Percentiles rank a stretch among this genome's conserved stretches.
These are phyloP conservation scores for Acanthococcus lagerstroemiae DNA, from an alignment of 2,888 invertebrate species.

Conservation along the genomic window DNA sequence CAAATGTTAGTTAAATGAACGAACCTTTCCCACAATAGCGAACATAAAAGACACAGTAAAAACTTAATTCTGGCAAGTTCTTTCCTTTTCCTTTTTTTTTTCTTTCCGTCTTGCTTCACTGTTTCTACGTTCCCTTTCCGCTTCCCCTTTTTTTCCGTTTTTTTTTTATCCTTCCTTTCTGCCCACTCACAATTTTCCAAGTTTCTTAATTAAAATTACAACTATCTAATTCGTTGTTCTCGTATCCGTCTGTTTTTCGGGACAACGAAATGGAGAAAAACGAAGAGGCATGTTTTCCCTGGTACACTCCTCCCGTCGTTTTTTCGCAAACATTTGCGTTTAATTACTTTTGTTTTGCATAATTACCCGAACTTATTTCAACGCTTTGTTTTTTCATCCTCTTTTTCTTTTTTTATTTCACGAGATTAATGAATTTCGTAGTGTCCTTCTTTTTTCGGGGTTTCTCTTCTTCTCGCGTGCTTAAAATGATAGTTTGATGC, in stretches of 20 bases:
- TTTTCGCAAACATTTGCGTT: constrained; percentile 7
- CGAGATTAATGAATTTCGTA: background rate
- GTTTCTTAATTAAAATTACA: constrained; percentile 23
- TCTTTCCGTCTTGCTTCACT: too few relatives aligned
- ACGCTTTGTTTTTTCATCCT: background rate
- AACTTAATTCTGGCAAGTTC: background rate
- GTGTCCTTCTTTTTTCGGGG: background rate
- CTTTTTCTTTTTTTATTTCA: background rate
- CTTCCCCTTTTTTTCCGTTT: background rate
- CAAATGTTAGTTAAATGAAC: background rate
- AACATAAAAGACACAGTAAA: constrained; percentile 12
- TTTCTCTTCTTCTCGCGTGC: too few relatives aligned
- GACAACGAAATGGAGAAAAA: background rate
- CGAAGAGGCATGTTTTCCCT: background rate
- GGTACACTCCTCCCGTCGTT: background rate
- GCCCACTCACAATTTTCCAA: background rate
- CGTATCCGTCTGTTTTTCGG: background rate
- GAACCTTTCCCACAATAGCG: constrained; percentile 3
- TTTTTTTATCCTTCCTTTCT: background rate
- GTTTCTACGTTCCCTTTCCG: background rate
- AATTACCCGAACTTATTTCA: constrained; percentile 15
- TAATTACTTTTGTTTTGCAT: constrained; percentile 21
- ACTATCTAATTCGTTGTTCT: constrained; percentile 13
- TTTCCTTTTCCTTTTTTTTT: background rate
- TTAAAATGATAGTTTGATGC: too few relatives aligned